Evolutionary conservation across 2,113 vertebrate genomes (phyloP), one percentile per base, ranked within the genome.

Genomic region (Leucopsar rothschildi): DNA sequence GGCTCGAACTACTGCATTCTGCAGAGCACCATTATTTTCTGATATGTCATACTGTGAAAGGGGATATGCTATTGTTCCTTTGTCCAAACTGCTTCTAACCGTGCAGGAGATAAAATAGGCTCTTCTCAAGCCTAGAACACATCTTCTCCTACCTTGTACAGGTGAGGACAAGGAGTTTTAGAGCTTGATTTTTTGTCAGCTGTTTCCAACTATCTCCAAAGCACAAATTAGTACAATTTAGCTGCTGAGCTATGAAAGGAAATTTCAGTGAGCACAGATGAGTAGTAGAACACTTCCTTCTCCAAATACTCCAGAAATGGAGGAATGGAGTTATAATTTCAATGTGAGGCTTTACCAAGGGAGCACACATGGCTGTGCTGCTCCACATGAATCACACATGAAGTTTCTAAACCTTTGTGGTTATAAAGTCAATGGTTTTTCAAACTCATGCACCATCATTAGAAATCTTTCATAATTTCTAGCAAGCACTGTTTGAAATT

Each of bases 381-480:
- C 40, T 88, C 1, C 35, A 24, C 17, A n/a, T 37, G 37, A 37
- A 37, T 78, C 42, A 40, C 13, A 10, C 15, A 78, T 42, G 39
- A 86, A 42, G 17, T 44, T 72, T 55, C 28, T 59, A 90, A 92
- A 83, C 8, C 27, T 49, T 60, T 53, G 68, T 77, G 60, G 68
- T 88, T 87, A 88, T 88, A 71, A 94, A 92, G 94, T 94, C 86
- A 88, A 57, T 82, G 75, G 27, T 88, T 97, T 98, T 97, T 96
- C 87, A 92, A 72, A 94, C 90, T 90, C 40, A 44, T 87, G 88
- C 97, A 29, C 55, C 80, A 70, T 93, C 97, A 97, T 96, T 96
- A 97, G 86, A 97, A 96, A 86, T 96, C 81, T 95, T 96, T 93
- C 82, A 57, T 92, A 24, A 88, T 91, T 96, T 96, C 86, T 93